Percentiles rank a stretch among this genome's conserved stretches.
These are phyloP conservation scores for Elgaria multicarinata DNA, from an alignment of 2,113 vertebrate species.

Conservation along the genomic window DNA sequence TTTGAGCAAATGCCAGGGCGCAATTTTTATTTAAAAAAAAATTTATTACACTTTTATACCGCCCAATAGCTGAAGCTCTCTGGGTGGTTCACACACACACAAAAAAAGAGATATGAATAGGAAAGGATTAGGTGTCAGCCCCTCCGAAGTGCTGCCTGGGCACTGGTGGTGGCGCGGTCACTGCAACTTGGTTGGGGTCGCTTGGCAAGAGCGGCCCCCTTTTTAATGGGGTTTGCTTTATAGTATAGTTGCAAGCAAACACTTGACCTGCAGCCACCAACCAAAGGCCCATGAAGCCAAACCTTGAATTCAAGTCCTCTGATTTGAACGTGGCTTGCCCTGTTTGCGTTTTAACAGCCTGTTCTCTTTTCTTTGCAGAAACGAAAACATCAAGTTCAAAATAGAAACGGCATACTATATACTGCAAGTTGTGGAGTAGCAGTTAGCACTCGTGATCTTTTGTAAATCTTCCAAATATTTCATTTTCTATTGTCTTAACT, in stretches of 20 bases:
- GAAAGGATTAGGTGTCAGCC: too few relatives aligned
- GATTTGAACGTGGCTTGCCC: not conserved
- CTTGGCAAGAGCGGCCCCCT: too few relatives aligned
- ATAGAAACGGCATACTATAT: slow-evolving; percentile 60
- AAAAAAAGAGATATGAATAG: too few relatives aligned
- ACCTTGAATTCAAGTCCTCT: not conserved
- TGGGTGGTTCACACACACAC: too few relatives aligned
- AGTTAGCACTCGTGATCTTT: slow-evolving; percentile 82
- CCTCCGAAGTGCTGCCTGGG: too few relatives aligned
- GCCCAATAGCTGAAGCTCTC: too few relatives aligned
- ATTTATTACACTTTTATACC: too few relatives aligned
- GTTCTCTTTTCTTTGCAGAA: slow-evolving; percentile 68
- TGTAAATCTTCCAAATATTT: slow-evolving; percentile 85
- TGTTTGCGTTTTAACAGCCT: slow-evolving; percentile 5
- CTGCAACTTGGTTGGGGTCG: too few relatives aligned
- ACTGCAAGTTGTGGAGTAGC: slow-evolving; percentile 68
- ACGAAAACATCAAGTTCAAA: slow-evolving; percentile 74
- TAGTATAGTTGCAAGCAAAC: not conserved
- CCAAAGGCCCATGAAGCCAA: not conserved
- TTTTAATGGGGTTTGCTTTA: not conserved
- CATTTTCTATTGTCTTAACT: slow-evolving; percentile 86
- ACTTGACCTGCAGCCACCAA: not conserved
- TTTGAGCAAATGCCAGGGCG: too few relatives aligned
- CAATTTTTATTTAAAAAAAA: too few relatives aligned
- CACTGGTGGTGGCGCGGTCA: too few relatives aligned